A percentile compares a stretch with the other conserved stretches of the same genome.
These are phyloP conservation scores for Contarinia nasturtii DNA, from an alignment of 1,140 invertebrate genomes.

Conservation along the genomic window DNA sequence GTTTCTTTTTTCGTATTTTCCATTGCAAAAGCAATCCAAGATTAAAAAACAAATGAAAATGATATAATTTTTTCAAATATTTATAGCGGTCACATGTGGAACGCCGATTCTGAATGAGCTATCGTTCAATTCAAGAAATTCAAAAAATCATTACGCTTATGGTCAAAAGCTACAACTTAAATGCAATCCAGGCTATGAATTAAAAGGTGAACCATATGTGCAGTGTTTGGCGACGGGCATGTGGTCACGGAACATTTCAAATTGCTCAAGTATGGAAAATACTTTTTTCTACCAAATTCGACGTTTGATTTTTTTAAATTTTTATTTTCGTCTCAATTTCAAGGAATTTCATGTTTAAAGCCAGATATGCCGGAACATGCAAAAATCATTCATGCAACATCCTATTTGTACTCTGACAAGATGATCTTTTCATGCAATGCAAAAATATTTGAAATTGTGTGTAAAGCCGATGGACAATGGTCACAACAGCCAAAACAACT, in stretches of 20 bases:
- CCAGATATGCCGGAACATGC: not conserved
- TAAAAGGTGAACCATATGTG: conserved; percentile 26
- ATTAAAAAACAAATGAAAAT: no score
- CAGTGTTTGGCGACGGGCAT: conserved; percentile 28
- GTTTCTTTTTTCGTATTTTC: no score
- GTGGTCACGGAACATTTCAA: conserved; percentile 32
- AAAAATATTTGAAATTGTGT: not conserved
- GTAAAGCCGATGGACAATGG: not conserved
- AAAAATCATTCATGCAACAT: not conserved
- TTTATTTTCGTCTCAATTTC: not conserved
- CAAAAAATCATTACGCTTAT: not conserved
- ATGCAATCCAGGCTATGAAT: conserved; percentile 24
- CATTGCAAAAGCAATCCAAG: no score
- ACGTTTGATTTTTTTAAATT: not conserved
- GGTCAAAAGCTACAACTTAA: conserved; percentile 19
- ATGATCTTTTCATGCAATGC: not conserved
- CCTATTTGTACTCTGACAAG: not conserved
- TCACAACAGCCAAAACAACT: not conserved
- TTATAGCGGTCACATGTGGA: not conserved
- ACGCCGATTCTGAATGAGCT: not conserved
- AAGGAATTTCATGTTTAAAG: not conserved
- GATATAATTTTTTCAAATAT: no score
- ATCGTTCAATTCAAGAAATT: no score
- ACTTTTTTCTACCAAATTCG: no score
- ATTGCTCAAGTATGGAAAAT: conserved; percentile 20